phyloP scores from a whole-genome alignment of 1,140 invertebrate genomes.

The Delia radicum region DNA sequence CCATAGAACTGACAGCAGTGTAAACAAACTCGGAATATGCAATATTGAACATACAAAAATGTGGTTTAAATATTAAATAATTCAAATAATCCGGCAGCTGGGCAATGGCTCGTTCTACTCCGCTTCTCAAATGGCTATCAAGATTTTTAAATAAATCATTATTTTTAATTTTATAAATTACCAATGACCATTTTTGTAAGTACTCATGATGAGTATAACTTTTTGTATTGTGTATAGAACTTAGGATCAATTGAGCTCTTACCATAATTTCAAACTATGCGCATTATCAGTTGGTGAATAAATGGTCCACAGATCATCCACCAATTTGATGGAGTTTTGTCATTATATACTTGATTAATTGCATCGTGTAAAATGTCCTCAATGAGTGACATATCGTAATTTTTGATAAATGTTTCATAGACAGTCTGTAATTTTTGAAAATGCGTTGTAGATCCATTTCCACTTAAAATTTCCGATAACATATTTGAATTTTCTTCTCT shows the following conservation, averaged over 20 bases:
- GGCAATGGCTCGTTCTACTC: neutral
- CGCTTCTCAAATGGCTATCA: neutral
- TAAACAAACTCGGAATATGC: neutral
- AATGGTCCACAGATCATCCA: neutral
- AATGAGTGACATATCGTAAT: neutral
- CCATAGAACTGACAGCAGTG: neutral
- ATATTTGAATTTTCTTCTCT: neutral
- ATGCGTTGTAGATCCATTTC: neutral
- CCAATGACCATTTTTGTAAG: neutral
- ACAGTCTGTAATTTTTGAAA: neutral
- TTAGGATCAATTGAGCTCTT: neutral
- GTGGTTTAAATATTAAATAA: neutral
- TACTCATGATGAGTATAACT: neutral
- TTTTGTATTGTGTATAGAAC: neutral
- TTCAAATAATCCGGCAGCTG: neutral
- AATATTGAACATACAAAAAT: neutral
- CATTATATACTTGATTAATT: neutral
- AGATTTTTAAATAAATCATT: neutral
- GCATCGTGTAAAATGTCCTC: neutral
- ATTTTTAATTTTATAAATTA: neutral
- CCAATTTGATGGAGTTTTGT: neutral
- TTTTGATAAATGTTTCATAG: neutral
- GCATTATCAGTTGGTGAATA: neutral
- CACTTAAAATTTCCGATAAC: neutral
- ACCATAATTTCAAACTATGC: neutral